phyloP scores from a whole-genome alignment of 2,797 vertebrate species.

The Sebastes aleutianus region DNA sequence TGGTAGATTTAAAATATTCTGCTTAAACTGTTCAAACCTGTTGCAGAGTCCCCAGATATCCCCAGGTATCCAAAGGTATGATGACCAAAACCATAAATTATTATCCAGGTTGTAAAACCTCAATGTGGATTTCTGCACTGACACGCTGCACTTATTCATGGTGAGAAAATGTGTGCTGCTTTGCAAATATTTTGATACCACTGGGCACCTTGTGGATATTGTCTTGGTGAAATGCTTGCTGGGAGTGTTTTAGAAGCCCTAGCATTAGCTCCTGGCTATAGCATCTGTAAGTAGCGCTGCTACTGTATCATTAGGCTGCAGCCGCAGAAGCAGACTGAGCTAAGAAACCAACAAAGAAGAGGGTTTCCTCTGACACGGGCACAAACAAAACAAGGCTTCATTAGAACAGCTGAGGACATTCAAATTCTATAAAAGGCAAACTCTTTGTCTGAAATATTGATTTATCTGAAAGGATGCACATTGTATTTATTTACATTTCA shows the following conservation, averaged over 20 bases:
- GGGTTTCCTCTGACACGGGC: conserved; percentile 6
- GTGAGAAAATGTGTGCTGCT: background rate
- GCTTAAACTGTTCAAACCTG: background rate
- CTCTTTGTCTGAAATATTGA: background rate
- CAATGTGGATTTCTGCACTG: background rate
- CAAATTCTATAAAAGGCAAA: background rate
- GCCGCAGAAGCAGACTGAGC: background rate
- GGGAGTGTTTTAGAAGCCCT: background rate
- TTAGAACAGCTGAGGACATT: conserved; percentile 3
- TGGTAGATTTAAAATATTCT: too few relatives aligned
- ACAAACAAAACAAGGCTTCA: conserved; percentile 11
- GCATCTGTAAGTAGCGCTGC: background rate
- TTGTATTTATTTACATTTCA: conserved; percentile 5
- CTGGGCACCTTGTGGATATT: background rate
- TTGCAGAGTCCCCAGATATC: background rate
- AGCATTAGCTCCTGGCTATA: conserved; percentile 4
- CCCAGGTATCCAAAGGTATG: background rate
- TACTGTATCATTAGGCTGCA: conserved; percentile 4
- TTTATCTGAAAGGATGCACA: background rate
- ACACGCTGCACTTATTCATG: background rate
- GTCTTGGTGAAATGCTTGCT: background rate
- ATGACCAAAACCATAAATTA: background rate
- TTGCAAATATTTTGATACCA: background rate
- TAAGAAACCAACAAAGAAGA: conserved; percentile 4
- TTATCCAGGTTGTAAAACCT: background rate